Base-by-base conservation (phyloP, 2,113 vertebrate genomes). In the Labrus mixtus region DNA sequence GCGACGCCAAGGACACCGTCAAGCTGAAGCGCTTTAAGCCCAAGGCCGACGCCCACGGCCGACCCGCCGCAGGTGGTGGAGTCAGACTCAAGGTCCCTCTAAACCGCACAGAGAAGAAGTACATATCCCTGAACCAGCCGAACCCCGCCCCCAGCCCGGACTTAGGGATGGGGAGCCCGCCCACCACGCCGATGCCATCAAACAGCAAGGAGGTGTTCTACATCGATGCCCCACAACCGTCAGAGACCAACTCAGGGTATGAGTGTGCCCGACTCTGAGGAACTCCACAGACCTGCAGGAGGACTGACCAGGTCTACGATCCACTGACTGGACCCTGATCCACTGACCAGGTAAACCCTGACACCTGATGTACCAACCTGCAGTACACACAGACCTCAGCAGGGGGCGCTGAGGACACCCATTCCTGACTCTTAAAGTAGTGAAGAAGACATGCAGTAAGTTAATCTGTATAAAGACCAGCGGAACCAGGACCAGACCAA, bases 261-360 rank as follows among this genome's bases (percentile, higher is more conserved):
- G 93, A 96, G 82, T 96, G 95, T 57, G 94, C 93, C 41, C 90
- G 95, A 87, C 90, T 95, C 17, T 95, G 85, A 91, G 5, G 39
- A 13, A 20, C 37, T 19, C 33, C 16, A 3, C 1, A 0, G 51
- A 56, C 20, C 22, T 39, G 15, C 20, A 59, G 16, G 2, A 20
- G 1, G 17, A 53, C 11, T 9, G 10, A 41, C 9, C 39, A 11
- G 10, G 39, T 41, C 39, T 41, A 41, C 6, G 11, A 41, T 41
- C 39, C 20, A 37, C 46, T 48, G 46, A 48, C 1, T 3, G 0
- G 43, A 36, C 55, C 45, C 41, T 58, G 41, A 36, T 46, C 17
- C 17, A 17, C 7, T 2, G 19, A 36, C 16, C 1, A 12, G 29
- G 37, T 50, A 8, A 48, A 19, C 17, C 7, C 11, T 11, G 43